Base-by-base conservation (phyloP, 2,797 vertebrate species). In the Helostoma temminkii region DNA sequence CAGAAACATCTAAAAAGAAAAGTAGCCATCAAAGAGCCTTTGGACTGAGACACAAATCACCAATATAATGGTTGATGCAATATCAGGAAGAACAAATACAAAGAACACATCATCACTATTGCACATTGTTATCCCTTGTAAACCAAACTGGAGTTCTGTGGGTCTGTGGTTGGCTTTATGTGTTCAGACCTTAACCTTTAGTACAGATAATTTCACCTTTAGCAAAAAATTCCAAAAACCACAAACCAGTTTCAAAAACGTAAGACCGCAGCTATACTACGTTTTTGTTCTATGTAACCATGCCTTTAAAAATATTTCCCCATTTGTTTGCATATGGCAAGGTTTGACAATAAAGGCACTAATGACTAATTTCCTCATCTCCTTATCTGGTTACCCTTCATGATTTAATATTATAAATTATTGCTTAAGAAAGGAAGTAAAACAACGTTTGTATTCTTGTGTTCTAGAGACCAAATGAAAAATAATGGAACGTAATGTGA, bases 341-440 rank as follows among this genome's bases (percentile, higher is more conserved):
- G 15, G 62, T 54, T 24, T 73, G 56, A 68, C 37, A 65, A 78
- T 74, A 53, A 87, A 89, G 82, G 78, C 88, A 82, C 64, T 76
- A 32, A 43, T 19, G 7, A 74, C 6, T 19, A 15, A 43, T 14
- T 39, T 41, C 6, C 36, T 8, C 39, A 54, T 58, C 24, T 25
- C 9, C 19, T 11, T 21, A 9, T 56, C 19, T 43, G 58, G 62
- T 56, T 66, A 58, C 47, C 32, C 47, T 48, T 62, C 34, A 52
- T 34, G 32, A 30, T 60, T 22, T 9, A 57, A 37, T 36, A 1
- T 53, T 21, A n/a, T n/a, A 39, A 24, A 56, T 83, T 78, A 74
- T 74, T 79, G 61, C 75, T 74, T 68, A 63, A n/a, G 61, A 68
- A 42, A 47, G 28, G n/a, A 60, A 30, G n/a, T 60, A 36, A 50